phyloP scores from a whole-genome alignment of 2,888 invertebrate species.

The Antheraea assamensis region DNA sequence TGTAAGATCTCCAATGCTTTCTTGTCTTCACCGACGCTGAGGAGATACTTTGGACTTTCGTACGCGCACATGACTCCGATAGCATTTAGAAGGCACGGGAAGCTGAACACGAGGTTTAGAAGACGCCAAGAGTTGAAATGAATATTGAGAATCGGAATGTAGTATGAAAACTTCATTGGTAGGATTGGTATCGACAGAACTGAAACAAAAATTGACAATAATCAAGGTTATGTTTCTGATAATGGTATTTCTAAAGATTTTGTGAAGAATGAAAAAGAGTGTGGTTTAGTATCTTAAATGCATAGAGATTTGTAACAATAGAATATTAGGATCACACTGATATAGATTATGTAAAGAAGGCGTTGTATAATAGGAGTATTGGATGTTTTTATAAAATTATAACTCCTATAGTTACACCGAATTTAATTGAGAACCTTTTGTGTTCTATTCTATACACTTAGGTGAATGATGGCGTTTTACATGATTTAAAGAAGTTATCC shows the following conservation, averaged over 20 bases:
- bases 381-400: no score
- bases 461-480: no score
- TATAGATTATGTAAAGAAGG: no score
- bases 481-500: no score
- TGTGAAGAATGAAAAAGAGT: neutral
- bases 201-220: conserved; percentile 41
- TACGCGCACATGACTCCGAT: conserved; percentile 80
- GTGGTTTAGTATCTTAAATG: neutral
- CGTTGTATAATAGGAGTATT: no score
- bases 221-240: neutral
- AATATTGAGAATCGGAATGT: conserved; percentile 72
- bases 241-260: neutral
- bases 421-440: no score
- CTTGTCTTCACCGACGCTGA: conserved; percentile 79
- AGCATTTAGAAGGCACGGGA: conserved; percentile 84
- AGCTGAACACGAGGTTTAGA: conserved; percentile 83
- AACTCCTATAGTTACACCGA: no score
- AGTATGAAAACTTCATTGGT: conserved; percentile 76
- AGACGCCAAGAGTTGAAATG: conserved; percentile 89
- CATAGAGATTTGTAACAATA: neutral
- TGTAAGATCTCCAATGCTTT: conserved; percentile 77
- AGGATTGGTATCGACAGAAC: conserved; percentile 86
- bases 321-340: no score
- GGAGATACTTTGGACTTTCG: conserved; percentile 89
- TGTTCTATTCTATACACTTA: no score